phyloP scores from a whole-genome alignment of 2,888 invertebrate species.

The Mellilla xanthometata region DNA sequence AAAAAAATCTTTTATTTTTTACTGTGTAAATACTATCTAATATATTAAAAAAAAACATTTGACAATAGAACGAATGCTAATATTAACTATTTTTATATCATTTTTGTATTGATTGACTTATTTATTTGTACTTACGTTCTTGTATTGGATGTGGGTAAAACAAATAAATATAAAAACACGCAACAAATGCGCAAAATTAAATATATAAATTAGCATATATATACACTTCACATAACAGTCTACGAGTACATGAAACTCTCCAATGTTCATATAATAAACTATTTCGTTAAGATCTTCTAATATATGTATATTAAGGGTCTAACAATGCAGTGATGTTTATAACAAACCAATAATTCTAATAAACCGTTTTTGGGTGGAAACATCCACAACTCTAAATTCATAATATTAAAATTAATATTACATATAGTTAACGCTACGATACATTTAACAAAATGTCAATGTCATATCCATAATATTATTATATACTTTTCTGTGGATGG shows the following conservation, averaged over 20 bases:
- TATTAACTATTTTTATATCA: too few species aligned
- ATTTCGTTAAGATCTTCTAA: conserved; percentile 38
- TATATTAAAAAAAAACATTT: too few species aligned
- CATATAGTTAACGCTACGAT: conserved; percentile 26
- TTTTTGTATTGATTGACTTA: too few species aligned
- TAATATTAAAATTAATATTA: conserved; percentile 29
- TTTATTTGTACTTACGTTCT: too few species aligned
- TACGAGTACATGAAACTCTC: conserved; percentile 28
- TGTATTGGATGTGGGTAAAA: too few species aligned
- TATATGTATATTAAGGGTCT: conserved; percentile 36
- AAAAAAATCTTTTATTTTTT: too few species aligned
- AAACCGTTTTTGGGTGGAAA: conserved; percentile 16
- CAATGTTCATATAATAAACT: conserved; percentile 31
- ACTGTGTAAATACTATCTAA: too few species aligned
- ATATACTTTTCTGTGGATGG: conserved; percentile 50
- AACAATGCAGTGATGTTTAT: conserved; percentile 37
- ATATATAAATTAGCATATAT: too few species aligned
- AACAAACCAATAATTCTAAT: conserved; percentile 27
- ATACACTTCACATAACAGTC: conserved; percentile 11
- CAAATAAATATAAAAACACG: too few species aligned
- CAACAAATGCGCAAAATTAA: too few species aligned
- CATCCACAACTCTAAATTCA: conserved; percentile 26
- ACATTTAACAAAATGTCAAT: conserved; percentile 17
- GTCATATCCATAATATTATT: conserved; percentile 16
- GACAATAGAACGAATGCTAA: too few species aligned